A percentile compares a stretch with the other conserved stretches of the same genome.
phyloP scores from a whole-genome alignment of 1,140 invertebrate genomes.

The Sycobia sp. region DNA sequence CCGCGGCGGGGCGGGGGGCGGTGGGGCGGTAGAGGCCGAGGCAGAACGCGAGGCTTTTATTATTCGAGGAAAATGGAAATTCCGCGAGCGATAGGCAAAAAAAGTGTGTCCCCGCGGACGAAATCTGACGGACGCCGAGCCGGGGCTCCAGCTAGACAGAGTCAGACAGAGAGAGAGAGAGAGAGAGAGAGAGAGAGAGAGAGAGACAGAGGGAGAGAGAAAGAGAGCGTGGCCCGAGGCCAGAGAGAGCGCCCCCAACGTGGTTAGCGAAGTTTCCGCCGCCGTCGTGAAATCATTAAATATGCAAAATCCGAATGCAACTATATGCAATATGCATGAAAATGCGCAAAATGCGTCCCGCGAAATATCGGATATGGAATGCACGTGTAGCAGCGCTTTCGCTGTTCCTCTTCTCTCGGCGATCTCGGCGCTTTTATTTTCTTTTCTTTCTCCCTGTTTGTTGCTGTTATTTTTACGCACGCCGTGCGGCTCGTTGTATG shows the following conservation, averaged over 20 bases:
- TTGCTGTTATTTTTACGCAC: too few species aligned
- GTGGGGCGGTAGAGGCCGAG: background rate
- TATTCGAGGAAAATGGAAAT: constrained; percentile 27
- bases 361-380: constrained; percentile 43
- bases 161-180: too few species aligned
- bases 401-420: background rate
- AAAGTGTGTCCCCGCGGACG: constrained; percentile 3
- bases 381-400: constrained; percentile 30
- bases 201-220: too few species aligned
- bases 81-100: constrained; percentile 8
- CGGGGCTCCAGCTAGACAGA: too few species aligned
- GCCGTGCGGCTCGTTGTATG: too few species aligned
- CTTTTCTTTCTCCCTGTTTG: background rate
- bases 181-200: too few species aligned
- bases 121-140: background rate
- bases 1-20: background rate
- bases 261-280: constrained; percentile 5
- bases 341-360: constrained; percentile 41
- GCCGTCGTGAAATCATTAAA: constrained; percentile 48
- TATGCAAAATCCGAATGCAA: constrained; percentile 52
- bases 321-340: constrained; percentile 44
- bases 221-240: too few species aligned
- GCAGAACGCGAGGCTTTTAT: too few species aligned
- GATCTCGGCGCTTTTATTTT: background rate
- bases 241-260: too few species aligned